Evolutionary conservation across 1,140 invertebrate genomes (phyloP), one percentile per base, ranked within the genome.

Genomic region (Episyrphus balteatus): DNA sequence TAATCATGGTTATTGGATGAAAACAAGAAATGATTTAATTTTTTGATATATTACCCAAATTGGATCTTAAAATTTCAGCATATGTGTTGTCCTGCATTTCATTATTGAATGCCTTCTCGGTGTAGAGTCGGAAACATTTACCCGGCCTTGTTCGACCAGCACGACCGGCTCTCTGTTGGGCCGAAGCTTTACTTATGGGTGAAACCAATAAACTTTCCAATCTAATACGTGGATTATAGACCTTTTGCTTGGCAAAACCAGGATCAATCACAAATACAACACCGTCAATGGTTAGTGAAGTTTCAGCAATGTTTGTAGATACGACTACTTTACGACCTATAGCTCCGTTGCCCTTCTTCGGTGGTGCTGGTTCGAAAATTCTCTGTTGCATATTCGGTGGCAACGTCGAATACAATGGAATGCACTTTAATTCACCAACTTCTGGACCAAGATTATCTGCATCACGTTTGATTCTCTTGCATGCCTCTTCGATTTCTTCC

Each of bases 11-110:
- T n/a, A 36, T 33, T 40, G 14, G 6, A 18, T 44, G 15, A 30
- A 5, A 42, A 42, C 5, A 6, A 42, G 7, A 42, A 42, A 18
- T 21, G 6, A 32, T 17, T 41, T 39, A 13, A 46, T 17, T 40
- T 42, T 30, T 41, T 34, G 33, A n/a, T n/a, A n/a, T n/a, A 34
- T 38, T 53, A 67, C 65, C 64, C 49, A 68, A 62, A 53, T 68
- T 68, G 0, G 65, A 66, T 21, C 66, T 72, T 49, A 99, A 74
- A 73, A 99, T 99, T 75, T 99, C 97, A 1, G 97, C 95, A 70
- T 99, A 99, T 1, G 97, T 99, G 59, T 99, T 98, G 51, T 98
- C 94, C 60, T 98, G 94, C 97, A 99, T 99, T 70, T 99, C 96
- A 58, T 90, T 85, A 66, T 95, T 96, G 70, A 92, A 99, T 0